Conservation (phyloP, 2,888 invertebrate species). For the Idaea straminata region DNA sequence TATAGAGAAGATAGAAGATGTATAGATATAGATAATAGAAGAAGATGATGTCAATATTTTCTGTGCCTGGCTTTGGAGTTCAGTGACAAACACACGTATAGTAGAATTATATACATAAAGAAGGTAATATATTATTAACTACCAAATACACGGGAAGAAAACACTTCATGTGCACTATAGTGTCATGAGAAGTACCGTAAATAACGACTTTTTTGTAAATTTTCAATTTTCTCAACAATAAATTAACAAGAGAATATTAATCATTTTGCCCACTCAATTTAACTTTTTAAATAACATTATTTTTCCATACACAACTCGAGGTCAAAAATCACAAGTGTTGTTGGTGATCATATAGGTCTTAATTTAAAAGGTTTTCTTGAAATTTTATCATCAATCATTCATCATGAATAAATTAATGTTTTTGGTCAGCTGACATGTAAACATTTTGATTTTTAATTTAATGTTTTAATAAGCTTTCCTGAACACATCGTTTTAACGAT, state of each 20-base stretch:
- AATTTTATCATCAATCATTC: not conserved
- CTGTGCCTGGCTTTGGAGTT: no score
- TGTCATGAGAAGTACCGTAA: not conserved
- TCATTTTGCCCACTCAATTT: not conserved
- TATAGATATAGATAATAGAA: no score
- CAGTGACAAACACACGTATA: no score
- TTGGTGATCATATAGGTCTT: not conserved
- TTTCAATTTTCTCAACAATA: not conserved
- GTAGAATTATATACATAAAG: no score
- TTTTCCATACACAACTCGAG: not conserved
- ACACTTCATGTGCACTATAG: no score
- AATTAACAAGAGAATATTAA: not conserved
- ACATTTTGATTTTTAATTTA: not conserved
- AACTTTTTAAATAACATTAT: not conserved
- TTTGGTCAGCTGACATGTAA: not conserved
- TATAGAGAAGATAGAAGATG: no score
- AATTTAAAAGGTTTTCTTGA: not conserved
- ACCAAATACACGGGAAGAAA: no score
- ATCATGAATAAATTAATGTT: not conserved
- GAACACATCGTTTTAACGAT: not conserved
- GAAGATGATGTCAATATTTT: no score
- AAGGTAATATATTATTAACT: no score
- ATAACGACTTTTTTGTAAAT: not conserved
- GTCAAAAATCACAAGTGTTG: constrained; percentile 4
- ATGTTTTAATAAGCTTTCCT: not conserved